A percentile compares a stretch with the other conserved stretches of the same genome.
Conservation (phyloP, 2,113 vertebrate species). For the Stictonetta naevosa region DNA sequence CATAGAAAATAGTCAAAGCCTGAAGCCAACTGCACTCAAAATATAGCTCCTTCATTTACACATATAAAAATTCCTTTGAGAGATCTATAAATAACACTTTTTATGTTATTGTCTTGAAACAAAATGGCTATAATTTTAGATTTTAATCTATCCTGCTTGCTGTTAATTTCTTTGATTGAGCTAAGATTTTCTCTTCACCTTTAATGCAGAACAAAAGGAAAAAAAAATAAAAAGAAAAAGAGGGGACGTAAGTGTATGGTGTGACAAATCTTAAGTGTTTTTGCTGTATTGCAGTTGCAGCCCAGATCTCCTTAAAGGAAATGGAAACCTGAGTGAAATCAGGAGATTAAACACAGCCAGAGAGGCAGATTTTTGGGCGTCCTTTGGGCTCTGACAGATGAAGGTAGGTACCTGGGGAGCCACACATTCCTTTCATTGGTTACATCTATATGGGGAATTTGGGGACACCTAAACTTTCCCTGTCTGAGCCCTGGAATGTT, state of each 20-base stretch:
- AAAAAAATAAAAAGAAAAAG: neutral
- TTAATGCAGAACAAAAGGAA: neutral
- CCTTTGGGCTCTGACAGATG: neutral
- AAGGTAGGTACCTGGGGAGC: neutral
- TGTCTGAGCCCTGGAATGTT: neutral
- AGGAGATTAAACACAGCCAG: neutral
- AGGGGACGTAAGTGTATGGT: neutral
- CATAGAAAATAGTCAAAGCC: neutral
- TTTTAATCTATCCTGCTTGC: neutral
- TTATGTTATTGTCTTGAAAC: neutral
- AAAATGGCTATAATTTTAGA: neutral
- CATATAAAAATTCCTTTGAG: neutral
- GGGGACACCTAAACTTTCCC: neutral
- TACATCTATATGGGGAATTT: neutral
- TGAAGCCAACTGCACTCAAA: neutral
- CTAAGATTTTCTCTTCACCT: neutral
- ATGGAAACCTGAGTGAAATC: neutral
- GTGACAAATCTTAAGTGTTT: neutral
- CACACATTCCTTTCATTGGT: neutral
- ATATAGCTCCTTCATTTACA: neutral
- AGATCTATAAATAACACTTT: neutral
- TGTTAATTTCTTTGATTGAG: neutral
- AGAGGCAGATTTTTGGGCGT: neutral
- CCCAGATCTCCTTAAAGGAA: neutral
- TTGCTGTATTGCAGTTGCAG: neutral